These are phyloP conservation scores for Thripadectes ignobilis DNA, from an alignment of 2,797 vertebrate species.

Conservation along the genomic window DNA sequence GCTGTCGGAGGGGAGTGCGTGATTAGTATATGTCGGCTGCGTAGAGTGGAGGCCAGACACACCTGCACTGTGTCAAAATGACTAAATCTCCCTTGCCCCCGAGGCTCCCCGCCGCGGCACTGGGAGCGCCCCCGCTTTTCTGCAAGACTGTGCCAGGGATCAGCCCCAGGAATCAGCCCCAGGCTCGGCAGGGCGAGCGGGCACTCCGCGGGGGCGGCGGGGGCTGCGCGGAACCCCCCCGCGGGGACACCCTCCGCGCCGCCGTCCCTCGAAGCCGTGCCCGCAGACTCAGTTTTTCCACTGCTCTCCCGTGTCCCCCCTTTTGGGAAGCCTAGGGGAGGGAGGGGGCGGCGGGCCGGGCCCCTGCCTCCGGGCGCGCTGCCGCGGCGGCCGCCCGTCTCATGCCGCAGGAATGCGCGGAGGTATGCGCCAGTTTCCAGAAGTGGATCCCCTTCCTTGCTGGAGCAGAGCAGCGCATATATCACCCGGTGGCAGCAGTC, in stretches of 20 bases:
- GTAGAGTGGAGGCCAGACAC: neutral
- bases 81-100: neutral
- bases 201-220: neutral
- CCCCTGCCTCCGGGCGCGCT: constrained; percentile 37
- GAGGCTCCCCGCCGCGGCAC: neutral
- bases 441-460: constrained; percentile 77
- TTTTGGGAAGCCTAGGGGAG: neutral
- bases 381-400: constrained; percentile 47
- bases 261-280: neutral
- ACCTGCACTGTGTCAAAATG: neutral
- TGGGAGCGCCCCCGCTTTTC: neutral
- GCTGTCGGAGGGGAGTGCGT: neutral
- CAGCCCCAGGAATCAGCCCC: neutral
- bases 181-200: neutral
- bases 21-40: neutral
- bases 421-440: constrained; percentile 91
- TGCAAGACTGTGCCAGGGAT: neutral
- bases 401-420: constrained; percentile 82
- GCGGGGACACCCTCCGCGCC: neutral
- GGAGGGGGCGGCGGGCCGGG: neutral
- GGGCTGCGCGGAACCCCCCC: neutral
- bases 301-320: neutral
- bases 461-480: constrained; percentile 78
- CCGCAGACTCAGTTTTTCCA: constrained; percentile 30
- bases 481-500: constrained; percentile 82